Base-by-base conservation (phyloP, 1,140 invertebrate genomes). In the Glossosoma conforme region DNA sequence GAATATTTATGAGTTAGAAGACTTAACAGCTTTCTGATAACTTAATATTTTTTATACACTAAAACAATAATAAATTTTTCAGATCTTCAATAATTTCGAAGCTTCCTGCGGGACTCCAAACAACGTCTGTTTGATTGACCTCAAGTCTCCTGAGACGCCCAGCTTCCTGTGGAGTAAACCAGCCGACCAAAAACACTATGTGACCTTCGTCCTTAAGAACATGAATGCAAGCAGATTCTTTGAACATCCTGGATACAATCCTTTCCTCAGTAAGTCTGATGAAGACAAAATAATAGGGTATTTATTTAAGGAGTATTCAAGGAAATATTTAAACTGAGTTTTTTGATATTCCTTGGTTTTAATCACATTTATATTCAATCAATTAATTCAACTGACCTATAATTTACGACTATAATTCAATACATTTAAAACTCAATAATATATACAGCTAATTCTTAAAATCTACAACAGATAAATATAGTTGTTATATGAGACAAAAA, bases 181-280 rank as follows among this genome's bases (percentile, higher is more conserved):
- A 2, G 1, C 35, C 15, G 15, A 43, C 18, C 18, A 43, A 11
- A 41, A 40, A 30, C 33, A 35, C 10, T 54, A 54, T 43, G 19
- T 47, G 8, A 47, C 44, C 21, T 47, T 54, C 17, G 10, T 19
- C 1, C 24, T 47, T 2, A 46, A 35, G 32, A 25, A 6, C n/a
- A 17, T 46, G 20, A 22, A 47, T 18, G 13, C 37, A 0, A 24
- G 5, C 11, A 5, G 13, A n/a, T 47, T 45, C 14, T 54, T 54
- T 17, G 14, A 10, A 4, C 13, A 13, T n/a, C 25, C 24, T 6
- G 24, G 8, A 10, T 30, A 36, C 15, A 10, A 1, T 11, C 52
- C 52, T 17, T 47, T 47, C 15, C 35, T 38, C 14, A 47, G 52
- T 54, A 33, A 54, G 30, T 47, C n/a, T n/a, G n/a, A n/a, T n/a